Conservation (phyloP, 2,113 vertebrate species). For the Erinaceus europaeus region DNA sequence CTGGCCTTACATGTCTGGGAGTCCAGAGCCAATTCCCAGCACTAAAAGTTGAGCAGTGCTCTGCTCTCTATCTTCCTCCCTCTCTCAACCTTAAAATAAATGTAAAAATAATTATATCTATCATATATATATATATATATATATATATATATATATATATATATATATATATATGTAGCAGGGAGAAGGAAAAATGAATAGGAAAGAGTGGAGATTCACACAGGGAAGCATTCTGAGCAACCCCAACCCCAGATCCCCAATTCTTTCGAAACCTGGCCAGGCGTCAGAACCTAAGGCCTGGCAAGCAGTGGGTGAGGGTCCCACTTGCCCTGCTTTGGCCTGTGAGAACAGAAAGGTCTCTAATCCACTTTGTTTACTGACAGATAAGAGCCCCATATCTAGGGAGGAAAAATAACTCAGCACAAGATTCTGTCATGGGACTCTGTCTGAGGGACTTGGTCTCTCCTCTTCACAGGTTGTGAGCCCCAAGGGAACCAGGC, state of each 20-base stretch:
- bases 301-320: neutral
- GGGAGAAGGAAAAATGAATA: neutral
- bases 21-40: no score
- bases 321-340: neutral
- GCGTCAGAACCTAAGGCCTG: neutral
- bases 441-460: neutral
- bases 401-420: neutral
- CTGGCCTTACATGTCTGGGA: no score
- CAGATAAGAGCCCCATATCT: neutral
- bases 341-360: neutral
- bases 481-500: neutral
- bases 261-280: no score
- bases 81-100: no score
- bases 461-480: neutral
- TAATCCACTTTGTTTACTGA: neutral
- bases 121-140: no score
- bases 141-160: no score
- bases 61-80: no score
- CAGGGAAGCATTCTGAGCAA: neutral
- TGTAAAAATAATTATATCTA: no score
- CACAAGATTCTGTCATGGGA: neutral
- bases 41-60: no score
- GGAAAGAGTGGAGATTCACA: fast-evolving
- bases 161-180: neutral
- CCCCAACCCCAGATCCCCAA: no score